Conservation (phyloP, 2,888 invertebrate genomes). For the Zygogramma bicolorata region DNA sequence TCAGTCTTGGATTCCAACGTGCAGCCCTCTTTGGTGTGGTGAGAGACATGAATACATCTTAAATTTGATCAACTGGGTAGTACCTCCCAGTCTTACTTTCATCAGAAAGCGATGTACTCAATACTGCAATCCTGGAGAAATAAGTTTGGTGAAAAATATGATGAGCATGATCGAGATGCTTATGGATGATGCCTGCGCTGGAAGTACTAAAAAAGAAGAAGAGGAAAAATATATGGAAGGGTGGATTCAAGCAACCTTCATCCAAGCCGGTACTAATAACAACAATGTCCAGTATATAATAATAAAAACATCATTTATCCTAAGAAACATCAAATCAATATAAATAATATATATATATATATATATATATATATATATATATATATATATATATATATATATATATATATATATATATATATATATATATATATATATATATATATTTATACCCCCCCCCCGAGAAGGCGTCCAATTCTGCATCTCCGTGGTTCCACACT, state of each 20-base stretch:
- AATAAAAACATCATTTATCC: too few species aligned
- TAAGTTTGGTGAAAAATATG: conserved; percentile 79
- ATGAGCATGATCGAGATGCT: conserved; percentile 83
- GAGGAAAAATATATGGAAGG: conserved; percentile 78
- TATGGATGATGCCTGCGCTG: conserved; percentile 78
- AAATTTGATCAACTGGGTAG: conserved; percentile 80
- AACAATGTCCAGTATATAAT: too few species aligned
- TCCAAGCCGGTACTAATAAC: conserved; percentile 72
- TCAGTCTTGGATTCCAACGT: conserved; percentile 81
- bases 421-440: too few species aligned
- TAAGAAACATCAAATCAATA: too few species aligned
- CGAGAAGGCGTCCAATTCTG: too few species aligned
- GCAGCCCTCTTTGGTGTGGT: conserved; percentile 77
- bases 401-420: too few species aligned
- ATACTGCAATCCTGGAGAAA: conserved; percentile 77
- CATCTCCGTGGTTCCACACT: too few species aligned
- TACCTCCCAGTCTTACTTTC: conserved; percentile 82
- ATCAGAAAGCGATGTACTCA: conserved; percentile 78
- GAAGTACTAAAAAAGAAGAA: conserved; percentile 64
- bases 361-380: too few species aligned
- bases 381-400: too few species aligned
- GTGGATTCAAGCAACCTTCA: conserved; percentile 83
- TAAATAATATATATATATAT: too few species aligned
- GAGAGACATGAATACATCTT: conserved; percentile 73
- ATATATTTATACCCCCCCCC: too few species aligned